Conservation (phyloP, 2,113 vertebrate genomes). For the Rhea americana region DNA sequence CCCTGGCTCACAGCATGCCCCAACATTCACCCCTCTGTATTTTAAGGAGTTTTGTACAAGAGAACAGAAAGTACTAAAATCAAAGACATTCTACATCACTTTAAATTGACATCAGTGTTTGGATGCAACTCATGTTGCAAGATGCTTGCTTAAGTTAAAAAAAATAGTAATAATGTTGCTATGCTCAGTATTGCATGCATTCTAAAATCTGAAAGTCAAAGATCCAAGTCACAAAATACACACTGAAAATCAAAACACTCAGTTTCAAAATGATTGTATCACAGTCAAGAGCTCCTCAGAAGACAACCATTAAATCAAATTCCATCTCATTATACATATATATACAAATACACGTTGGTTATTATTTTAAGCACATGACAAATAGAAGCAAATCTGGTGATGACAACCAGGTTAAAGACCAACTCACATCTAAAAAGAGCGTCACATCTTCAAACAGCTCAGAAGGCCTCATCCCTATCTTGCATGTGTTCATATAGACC, state of each 20-base stretch:
- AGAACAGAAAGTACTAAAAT: background rate
- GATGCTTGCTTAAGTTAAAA: background rate
- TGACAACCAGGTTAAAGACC: background rate
- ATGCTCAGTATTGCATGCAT: fast-evolving
- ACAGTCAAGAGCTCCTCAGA: background rate
- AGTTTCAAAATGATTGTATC: background rate
- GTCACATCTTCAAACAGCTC: background rate
- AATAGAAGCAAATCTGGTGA: background rate
- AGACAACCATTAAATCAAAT: background rate
- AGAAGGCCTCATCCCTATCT: background rate
- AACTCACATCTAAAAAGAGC: background rate
- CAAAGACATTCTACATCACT: background rate
- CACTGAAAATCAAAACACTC: background rate
- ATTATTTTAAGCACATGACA: background rate
- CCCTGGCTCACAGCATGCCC: background rate
- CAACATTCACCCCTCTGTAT: background rate
- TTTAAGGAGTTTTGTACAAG: background rate
- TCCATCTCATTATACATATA: background rate
- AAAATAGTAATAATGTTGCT: background rate
- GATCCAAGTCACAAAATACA: background rate
- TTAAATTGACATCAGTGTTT: background rate
- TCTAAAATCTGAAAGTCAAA: background rate
- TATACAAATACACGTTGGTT: no score
- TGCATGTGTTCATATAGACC: background rate
- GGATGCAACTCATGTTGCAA: background rate